A percentile compares a stretch with the other conserved stretches of the same genome.
These are phyloP conservation scores for Slavum lentiscoides DNA, from an alignment of 2,888 invertebrate species.

Conservation along the genomic window DNA sequence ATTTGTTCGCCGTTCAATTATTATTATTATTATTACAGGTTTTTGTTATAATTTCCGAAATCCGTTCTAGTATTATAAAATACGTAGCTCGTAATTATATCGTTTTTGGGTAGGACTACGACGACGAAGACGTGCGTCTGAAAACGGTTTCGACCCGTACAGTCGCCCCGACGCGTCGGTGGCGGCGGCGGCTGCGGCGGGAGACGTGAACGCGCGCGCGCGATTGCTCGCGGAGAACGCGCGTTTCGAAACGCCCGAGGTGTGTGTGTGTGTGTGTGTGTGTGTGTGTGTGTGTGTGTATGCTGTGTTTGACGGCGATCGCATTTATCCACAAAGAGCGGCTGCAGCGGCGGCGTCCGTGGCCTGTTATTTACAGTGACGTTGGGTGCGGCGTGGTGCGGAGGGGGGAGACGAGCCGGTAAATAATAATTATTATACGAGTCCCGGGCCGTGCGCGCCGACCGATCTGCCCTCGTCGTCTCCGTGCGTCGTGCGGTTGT, in stretches of 20 bases:
- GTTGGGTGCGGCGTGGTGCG: no score
- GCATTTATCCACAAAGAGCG: slow-evolving; percentile 41
- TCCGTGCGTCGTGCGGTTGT: no score
- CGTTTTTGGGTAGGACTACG: neutral
- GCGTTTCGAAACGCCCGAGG: slow-evolving; percentile 21
- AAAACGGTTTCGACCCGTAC: slow-evolving; percentile 15
- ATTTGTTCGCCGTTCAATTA: no score
- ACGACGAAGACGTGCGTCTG: neutral
- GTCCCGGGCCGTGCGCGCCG: neutral
- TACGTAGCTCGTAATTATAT: no score
- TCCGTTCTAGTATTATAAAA: no score
- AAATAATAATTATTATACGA: slow-evolving; percentile 38
- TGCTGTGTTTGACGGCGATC: slow-evolving; percentile 44
- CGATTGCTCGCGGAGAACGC: neutral
- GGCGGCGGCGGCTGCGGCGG: neutral
- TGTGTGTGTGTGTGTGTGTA: no score
- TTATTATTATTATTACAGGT: no score
- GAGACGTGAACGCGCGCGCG: neutral
- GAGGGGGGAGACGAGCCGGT: slow-evolving; percentile 32
- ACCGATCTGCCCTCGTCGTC: no score
- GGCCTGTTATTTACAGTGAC: slow-evolving; percentile 42
- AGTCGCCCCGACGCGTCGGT: no score
- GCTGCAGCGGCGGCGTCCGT: slow-evolving; percentile 29
- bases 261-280: no score
- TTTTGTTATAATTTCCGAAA: no score